Conservation (phyloP, 2,113 vertebrate species). For the rat (Rattus norvegicus) region GRCr8 NC_086022.1:59822501-59823000, state of each 20-base stretch:
- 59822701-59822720: background rate
- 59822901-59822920: too few species aligned
- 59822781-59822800: too few species aligned
- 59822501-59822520: background rate
- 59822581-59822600: conserved; percentile 15
- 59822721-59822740: conserved; percentile 41
- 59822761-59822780: too few species aligned
- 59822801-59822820: too few species aligned
- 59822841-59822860: too few species aligned
- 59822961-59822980: too few species aligned
- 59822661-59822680: background rate
- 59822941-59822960: too few species aligned
- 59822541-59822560: conserved; percentile 14
- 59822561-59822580: conserved; percentile 39
- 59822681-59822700: background rate
- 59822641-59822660: background rate
- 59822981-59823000: too few species aligned
- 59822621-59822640: background rate
- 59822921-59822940: too few species aligned
- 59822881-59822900: too few species aligned
- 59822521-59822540: conserved; percentile 41
- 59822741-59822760: background rate
- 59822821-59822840: too few species aligned
- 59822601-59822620: background rate
- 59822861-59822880: too few species aligned